Percentiles rank a stretch among this genome's conserved stretches.
These are phyloP conservation scores for Drosophila hydei DNA, from an alignment of 1,140 invertebrate genomes.

Conservation along the genomic window DNA sequence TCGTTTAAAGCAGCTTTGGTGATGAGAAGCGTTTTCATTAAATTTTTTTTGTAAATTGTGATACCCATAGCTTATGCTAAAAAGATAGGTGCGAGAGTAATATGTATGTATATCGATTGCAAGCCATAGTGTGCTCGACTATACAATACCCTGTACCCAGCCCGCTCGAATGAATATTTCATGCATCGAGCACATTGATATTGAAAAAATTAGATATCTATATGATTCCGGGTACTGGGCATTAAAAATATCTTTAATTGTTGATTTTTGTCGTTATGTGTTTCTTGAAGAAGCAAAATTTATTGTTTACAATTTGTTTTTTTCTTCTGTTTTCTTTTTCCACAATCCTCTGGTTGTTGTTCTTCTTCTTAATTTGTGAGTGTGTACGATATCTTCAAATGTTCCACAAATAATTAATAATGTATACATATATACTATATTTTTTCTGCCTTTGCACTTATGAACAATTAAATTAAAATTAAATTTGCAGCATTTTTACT, in stretches of 20 bases:
- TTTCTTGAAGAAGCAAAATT: constrained; percentile 62
- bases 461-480: constrained; percentile 66
- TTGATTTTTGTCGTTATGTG: constrained; percentile 55
- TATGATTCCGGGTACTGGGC: constrained; percentile 2
- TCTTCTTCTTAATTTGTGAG: constrained; percentile 16
- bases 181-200: too few species aligned
- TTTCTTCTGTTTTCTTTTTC: constrained; percentile 37
- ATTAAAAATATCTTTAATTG: constrained; percentile 17
- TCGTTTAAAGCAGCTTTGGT: constrained; percentile 72
- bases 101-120: neutral
- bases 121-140: neutral
- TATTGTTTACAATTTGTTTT: constrained; percentile 48
- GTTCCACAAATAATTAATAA: constrained; percentile 71
- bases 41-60: constrained; percentile 7
- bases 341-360: constrained; percentile 24
- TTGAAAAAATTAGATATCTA: too few species aligned
- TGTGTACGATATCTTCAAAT: constrained; percentile 37
- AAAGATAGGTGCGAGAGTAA: constrained; percentile 27
- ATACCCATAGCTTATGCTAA: constrained; percentile 37
- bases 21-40: constrained; percentile 57
- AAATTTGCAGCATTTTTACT: constrained; percentile 75
- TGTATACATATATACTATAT: constrained; percentile 60
- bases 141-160: too few species aligned
- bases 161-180: too few species aligned
- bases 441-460: constrained; percentile 68